A percentile compares a stretch with the other conserved stretches of the same genome.
Conservation (phyloP, 2,888 invertebrate species). For the Cartodere bifasciata region DNA sequence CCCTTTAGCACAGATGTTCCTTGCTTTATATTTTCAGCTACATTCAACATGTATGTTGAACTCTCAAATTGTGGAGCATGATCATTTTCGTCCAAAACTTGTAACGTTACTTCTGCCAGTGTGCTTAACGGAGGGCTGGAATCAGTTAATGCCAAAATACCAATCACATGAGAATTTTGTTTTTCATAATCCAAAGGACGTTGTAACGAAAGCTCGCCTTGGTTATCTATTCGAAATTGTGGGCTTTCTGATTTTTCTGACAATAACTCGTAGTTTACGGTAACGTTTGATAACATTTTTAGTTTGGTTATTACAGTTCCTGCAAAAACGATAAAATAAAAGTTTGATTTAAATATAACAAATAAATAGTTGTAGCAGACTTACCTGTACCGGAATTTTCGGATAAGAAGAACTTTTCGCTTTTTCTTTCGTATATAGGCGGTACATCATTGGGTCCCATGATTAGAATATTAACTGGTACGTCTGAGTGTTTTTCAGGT, state of each 20-base stretch:
- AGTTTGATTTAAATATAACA: not conserved
- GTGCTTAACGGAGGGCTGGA: constrained; percentile 59
- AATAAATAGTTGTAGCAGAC: constrained; percentile 11
- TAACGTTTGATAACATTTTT: constrained; percentile 49
- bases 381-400: constrained; percentile 59
- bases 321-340: constrained; percentile 21
- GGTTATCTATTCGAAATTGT: constrained; percentile 57
- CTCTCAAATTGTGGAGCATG: constrained; percentile 80
- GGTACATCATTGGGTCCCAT: constrained; percentile 55
- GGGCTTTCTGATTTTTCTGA: constrained; percentile 46
- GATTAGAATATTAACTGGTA: constrained; percentile 69
- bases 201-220: constrained; percentile 62
- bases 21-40: constrained; percentile 76
- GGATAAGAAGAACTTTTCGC: constrained; percentile 65
- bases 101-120: constrained; percentile 57
- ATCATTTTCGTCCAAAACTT: constrained; percentile 83
- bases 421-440: constrained; percentile 61
- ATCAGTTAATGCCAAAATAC: constrained; percentile 56
- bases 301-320: constrained; percentile 55
- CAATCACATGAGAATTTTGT: constrained; percentile 55
- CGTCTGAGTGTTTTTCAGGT: constrained; percentile 63
- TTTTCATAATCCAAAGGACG: constrained; percentile 66
- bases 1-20: constrained; percentile 64
- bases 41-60: constrained; percentile 59
- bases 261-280: constrained; percentile 49